Conservation (phyloP, 2,888 invertebrate species). For the Drosophila putrida region DNA sequence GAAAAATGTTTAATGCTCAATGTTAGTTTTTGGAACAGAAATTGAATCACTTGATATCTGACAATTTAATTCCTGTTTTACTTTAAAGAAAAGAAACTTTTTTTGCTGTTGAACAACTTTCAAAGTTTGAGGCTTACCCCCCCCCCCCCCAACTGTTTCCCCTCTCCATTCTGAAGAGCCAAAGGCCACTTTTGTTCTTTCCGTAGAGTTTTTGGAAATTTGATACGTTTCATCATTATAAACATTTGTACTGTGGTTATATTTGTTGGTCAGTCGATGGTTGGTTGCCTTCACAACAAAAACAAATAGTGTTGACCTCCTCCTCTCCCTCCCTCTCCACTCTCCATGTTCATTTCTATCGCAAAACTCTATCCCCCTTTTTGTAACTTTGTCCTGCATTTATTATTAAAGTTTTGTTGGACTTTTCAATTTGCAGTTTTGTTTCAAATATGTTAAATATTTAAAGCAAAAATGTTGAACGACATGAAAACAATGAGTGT, state of each 20-base stretch:
- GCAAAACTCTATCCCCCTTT: neutral
- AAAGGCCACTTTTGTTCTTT: conserved; percentile 8
- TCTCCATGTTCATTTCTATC: neutral
- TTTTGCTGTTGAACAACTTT: conserved; percentile 1
- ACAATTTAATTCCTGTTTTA: conserved; percentile 6
- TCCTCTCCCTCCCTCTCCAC: neutral
- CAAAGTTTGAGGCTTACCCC: conserved; percentile 1
- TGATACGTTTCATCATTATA: conserved; percentile 28
- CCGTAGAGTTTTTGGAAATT: conserved; percentile 11
- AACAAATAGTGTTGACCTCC: conserved; percentile 1
- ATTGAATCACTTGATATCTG: neutral
- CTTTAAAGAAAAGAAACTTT: neutral
- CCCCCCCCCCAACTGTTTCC: no score
- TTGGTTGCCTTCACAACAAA: conserved; percentile 26
- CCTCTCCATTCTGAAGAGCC: no score
- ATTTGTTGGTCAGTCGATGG: conserved; percentile 30
- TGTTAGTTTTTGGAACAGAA: conserved; percentile 16
- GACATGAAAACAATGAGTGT: conserved; percentile 1
- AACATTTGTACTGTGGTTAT: conserved; percentile 30
- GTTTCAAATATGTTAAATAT: conserved; percentile 29
- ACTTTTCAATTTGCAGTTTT: conserved; percentile 35
- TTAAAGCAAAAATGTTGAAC: conserved; percentile 13
- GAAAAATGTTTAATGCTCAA: conserved; percentile 6
- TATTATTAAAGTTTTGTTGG: conserved; percentile 32
- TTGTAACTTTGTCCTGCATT: conserved; percentile 14